phyloP scores from a whole-genome alignment of 2,797 vertebrate species.

The Glossophaga mutica region DNA sequence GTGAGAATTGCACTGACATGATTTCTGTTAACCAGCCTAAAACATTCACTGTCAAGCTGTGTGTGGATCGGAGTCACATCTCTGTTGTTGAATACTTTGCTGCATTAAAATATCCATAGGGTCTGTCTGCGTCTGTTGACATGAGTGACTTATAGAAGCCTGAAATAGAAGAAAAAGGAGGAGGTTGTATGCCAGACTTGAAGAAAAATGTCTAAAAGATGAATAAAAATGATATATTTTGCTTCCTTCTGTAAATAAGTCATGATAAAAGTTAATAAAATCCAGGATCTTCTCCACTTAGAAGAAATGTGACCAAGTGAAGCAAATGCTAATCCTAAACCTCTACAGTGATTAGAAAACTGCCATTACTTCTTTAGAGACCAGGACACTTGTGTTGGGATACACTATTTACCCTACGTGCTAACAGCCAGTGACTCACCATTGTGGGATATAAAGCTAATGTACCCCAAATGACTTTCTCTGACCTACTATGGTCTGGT shows the following conservation, averaged over 20 bases:
- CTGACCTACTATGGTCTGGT: background rate
- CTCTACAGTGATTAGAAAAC: background rate
- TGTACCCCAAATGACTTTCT: background rate
- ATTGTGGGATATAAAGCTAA: background rate
- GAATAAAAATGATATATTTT: background rate
- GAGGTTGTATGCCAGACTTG: background rate
- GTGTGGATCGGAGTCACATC: conserved; percentile 71
- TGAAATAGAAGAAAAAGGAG: conserved; percentile 17
- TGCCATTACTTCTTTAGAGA: background rate
- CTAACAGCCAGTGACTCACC: background rate
- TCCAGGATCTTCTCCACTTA: background rate
- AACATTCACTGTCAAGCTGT: background rate
- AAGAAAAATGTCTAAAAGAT: background rate
- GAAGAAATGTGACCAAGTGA: background rate
- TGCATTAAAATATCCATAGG: conserved; percentile 74
- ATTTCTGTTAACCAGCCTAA: background rate
- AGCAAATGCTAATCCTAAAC: background rate
- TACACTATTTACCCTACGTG: background rate
- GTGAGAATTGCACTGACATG: background rate
- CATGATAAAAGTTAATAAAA: background rate
- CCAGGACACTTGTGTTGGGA: background rate
- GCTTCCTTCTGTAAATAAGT: background rate
- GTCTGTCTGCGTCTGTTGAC: conserved; percentile 77
- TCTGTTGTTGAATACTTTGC: conserved; percentile 68
- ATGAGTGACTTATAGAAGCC: conserved; percentile 73